Conservation (phyloP, 2,888 invertebrate species). For the Platycnemis pennipes region DNA sequence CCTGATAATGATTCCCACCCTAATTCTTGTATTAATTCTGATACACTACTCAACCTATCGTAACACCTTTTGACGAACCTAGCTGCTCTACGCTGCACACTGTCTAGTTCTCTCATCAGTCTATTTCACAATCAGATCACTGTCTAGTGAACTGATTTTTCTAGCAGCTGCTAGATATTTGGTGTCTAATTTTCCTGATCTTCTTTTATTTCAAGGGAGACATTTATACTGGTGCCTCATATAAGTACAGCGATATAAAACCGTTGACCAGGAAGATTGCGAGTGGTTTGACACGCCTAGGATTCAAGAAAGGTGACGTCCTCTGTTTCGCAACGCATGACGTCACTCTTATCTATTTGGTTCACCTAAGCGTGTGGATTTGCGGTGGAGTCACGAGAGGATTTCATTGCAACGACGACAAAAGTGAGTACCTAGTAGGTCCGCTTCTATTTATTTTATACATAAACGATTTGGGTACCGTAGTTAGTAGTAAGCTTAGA, state of each 20-base stretch:
- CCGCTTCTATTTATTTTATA: too few species aligned
- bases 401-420: not conserved
- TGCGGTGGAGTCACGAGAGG: not conserved
- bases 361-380: constrained; percentile 34
- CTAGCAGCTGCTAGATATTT: too few species aligned
- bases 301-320: constrained; percentile 45
- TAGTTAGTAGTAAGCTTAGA: too few species aligned
- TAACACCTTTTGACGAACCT: too few species aligned
- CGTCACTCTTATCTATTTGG: not conserved
- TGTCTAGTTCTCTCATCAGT: too few species aligned
- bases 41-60: too few species aligned
- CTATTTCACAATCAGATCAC: too few species aligned
- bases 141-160: too few species aligned
- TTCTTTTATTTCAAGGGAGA: not conserved
- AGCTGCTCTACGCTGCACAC: too few species aligned
- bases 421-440: not conserved
- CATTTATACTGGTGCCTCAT: not conserved
- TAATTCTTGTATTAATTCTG: too few species aligned
- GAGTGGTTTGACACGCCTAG: constrained; percentile 7
- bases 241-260: not conserved
- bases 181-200: not conserved
- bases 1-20: too few species aligned
- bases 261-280: constrained; percentile 3
- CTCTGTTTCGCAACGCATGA: not conserved
- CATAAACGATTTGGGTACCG: too few species aligned